phyloP scores from a whole-genome alignment of 2,113 vertebrate species.

The Geococcyx californianus region DNA sequence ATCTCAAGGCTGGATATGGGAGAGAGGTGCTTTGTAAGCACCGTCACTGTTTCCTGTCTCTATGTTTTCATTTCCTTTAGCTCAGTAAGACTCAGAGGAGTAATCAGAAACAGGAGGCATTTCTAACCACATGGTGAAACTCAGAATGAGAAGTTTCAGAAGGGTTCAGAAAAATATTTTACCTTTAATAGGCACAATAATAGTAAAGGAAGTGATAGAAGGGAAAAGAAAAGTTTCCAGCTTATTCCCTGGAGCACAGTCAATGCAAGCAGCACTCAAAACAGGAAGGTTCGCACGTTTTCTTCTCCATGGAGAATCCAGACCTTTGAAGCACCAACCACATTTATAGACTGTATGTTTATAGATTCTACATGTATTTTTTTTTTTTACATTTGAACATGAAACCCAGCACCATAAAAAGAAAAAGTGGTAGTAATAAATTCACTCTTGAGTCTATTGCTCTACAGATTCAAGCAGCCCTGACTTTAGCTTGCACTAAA shows the following conservation, averaged over 20 bases:
- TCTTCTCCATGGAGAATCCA: not conserved
- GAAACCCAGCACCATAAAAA: not conserved
- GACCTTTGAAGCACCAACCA: not conserved
- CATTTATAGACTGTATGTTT: not conserved
- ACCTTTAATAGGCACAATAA: not conserved
- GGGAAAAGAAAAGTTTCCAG: not conserved
- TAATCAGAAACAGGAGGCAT: not conserved
- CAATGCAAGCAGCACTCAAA: not conserved
- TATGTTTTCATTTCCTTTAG: not conserved
- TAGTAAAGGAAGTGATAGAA: not conserved
- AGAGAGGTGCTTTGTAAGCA: not conserved
- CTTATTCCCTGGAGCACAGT: not conserved
- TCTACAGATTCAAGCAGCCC: not conserved
- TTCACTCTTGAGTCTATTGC: not conserved
- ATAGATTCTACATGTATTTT: not conserved
- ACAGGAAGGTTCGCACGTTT: not conserved
- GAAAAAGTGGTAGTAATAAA: not conserved
- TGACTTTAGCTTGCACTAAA: not conserved
- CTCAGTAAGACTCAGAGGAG: not conserved
- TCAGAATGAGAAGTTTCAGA: not conserved
- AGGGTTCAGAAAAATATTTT: not conserved
- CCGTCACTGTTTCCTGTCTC: not conserved
- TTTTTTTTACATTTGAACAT: not conserved
- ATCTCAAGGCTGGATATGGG: not conserved
- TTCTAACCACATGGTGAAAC: not conserved